These are phyloP conservation scores for Napeogenes sylphis DNA, from an alignment of 2,888 invertebrate species.

Conservation along the genomic window DNA sequence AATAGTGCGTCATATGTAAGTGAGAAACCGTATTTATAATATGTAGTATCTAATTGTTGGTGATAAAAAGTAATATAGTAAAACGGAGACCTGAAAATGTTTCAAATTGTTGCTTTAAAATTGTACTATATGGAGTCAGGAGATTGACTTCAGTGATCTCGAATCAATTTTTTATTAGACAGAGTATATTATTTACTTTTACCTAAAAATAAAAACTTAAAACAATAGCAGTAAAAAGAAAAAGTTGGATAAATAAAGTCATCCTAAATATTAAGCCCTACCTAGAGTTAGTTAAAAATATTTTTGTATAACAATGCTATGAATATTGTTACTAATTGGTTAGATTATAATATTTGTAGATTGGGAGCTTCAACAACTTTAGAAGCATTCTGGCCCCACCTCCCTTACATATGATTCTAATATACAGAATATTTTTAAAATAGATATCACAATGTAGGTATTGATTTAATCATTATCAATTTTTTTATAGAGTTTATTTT, in stretches of 20 bases:
- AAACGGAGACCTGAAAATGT: constrained; percentile 56
- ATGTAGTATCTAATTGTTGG: constrained; percentile 7
- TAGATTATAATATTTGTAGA: constrained; percentile 6
- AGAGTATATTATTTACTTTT: constrained; percentile 40
- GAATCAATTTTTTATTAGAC: constrained; percentile 61
- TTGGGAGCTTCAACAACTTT: not conserved
- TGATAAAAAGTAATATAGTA: constrained; percentile 24
- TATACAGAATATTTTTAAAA: no score
- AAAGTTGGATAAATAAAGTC: not conserved
- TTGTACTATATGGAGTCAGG: constrained; percentile 64
- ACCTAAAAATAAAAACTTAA: constrained; percentile 15
- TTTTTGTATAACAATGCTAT: constrained; percentile 25
- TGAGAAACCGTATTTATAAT: not conserved
- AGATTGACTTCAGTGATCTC: constrained; percentile 70
- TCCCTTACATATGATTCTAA: constrained; percentile 12
- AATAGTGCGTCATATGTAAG: not conserved
- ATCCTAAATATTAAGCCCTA: not conserved
- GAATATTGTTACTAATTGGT: constrained; percentile 16
- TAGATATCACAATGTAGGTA: no score
- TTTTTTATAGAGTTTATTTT: constrained; percentile 8
- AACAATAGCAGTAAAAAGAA: constrained; percentile 2
- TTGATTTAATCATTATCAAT: not conserved
- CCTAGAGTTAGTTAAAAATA: constrained; percentile 15
- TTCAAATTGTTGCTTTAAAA: constrained; percentile 67
- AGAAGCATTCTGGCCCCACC: not conserved